Evolutionary conservation across 2,797 vertebrate species (phyloP).

Genomic region (Vespertilio murinus): DNA sequence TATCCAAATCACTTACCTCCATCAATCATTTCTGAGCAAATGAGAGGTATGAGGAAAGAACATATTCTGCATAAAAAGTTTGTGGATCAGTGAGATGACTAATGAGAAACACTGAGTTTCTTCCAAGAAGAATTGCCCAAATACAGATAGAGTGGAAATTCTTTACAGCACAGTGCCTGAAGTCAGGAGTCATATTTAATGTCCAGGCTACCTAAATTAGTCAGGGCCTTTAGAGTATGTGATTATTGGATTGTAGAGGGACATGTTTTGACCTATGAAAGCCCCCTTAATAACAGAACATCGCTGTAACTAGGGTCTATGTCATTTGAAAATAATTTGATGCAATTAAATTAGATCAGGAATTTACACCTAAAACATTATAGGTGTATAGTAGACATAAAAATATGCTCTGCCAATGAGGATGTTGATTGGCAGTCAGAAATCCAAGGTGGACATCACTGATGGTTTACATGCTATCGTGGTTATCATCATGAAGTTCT

Average conservation of each 20-base stretch:
- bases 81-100: neutral
- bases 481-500: neutral
- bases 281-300: neutral
- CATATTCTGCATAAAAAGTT: neutral
- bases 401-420: neutral
- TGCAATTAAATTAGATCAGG: constrained; percentile 23
- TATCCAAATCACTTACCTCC: neutral
- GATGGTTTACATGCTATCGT: neutral
- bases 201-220: neutral
- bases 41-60: neutral
- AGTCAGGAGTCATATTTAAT: neutral
- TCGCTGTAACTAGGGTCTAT: neutral
- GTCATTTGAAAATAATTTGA: constrained; percentile 47
- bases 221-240: neutral
- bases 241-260: neutral
- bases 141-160: neutral
- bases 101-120: neutral
- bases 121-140: neutral
- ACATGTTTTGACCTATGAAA: neutral
- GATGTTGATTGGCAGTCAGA: neutral
- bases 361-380: neutral
- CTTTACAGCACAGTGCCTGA: neutral
- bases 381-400: neutral
- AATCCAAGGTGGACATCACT: neutral
- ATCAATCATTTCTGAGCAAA: neutral